Conservation (phyloP, 2,888 invertebrate species). For the Eledona agricola region DNA sequence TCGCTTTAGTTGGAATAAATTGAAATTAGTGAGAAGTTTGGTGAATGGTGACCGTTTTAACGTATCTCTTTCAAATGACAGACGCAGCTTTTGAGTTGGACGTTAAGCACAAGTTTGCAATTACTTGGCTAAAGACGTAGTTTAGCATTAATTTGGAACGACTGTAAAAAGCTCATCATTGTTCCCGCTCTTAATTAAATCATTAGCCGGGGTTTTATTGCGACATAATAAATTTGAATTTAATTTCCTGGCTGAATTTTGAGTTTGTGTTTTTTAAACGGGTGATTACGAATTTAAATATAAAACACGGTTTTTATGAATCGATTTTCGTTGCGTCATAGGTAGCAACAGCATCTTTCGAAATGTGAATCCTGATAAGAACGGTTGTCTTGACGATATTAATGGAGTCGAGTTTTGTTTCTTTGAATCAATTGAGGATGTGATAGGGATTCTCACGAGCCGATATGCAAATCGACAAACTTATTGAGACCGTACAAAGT, state of each 20-base stretch:
- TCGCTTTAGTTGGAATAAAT: constrained; percentile 8
- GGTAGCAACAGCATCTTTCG: constrained; percentile 12
- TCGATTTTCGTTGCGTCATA: constrained; percentile 19
- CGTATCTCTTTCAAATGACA: constrained; percentile 32
- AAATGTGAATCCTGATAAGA: constrained; percentile 26
- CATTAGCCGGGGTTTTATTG: constrained; percentile 15
- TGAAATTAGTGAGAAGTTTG: constrained; percentile 23
- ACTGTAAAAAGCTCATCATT: constrained; percentile 23
- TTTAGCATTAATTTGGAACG: constrained; percentile 24
- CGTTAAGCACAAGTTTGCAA: constrained; percentile 22
- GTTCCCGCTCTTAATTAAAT: constrained; percentile 22
- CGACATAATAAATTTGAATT: constrained; percentile 16
- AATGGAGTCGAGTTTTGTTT: constrained; percentile 31
- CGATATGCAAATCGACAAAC: constrained; percentile 35
- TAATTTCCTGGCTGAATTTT: constrained; percentile 8
- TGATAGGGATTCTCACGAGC: constrained; percentile 34
- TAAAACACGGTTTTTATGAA: constrained; percentile 20
- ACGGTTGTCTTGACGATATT: constrained; percentile 28
- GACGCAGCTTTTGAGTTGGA: constrained; percentile 25
- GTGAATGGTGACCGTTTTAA: constrained; percentile 24
- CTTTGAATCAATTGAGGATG: constrained; percentile 33
- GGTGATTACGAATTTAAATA: constrained; percentile 10
- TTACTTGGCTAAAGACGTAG: constrained; percentile 30
- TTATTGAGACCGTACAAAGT: constrained; percentile 36
- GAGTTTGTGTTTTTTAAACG: constrained; percentile 10